Conservation (phyloP, 2,113 vertebrate genomes). For the Spheniscus mendiculus region DNA sequence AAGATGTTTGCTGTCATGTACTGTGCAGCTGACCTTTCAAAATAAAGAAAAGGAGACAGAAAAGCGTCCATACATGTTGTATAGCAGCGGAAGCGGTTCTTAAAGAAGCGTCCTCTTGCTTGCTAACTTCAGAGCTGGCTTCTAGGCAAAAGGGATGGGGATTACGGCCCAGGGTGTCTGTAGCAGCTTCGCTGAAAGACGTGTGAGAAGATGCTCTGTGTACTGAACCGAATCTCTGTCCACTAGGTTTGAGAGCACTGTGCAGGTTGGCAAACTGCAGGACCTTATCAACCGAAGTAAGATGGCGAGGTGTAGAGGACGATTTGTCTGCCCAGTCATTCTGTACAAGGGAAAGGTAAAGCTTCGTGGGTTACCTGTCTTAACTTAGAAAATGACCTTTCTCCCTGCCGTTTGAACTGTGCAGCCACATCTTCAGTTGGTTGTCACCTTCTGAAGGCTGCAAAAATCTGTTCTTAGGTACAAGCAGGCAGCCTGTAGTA, state of each 20-base stretch:
- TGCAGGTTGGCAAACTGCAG: slow-evolving; percentile 91
- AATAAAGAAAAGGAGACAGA: background rate
- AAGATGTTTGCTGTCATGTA: background rate
- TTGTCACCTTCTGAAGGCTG: background rate
- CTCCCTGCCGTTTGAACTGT: background rate
- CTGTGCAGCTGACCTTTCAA: background rate
- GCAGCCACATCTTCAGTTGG: background rate
- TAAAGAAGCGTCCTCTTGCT: background rate
- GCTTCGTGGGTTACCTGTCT: background rate
- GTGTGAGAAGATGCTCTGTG: background rate
- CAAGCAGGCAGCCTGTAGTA: background rate
- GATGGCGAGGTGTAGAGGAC: slow-evolving; percentile 92
- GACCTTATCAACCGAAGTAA: slow-evolving; percentile 95
- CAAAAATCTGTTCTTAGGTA: background rate
- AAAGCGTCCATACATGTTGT: background rate
- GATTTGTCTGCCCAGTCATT: slow-evolving; percentile 97
- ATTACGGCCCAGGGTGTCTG: background rate
- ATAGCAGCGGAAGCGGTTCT: background rate
- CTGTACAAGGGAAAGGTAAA: slow-evolving; percentile 97
- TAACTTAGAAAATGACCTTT: background rate
- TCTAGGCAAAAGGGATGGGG: background rate
- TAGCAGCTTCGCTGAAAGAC: background rate
- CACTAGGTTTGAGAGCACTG: slow-evolving; percentile 88
- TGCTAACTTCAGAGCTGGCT: background rate
- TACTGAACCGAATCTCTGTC: background rate